phyloP scores from a whole-genome alignment of 1,140 invertebrate species.

The Babylonia areolata region DNA sequence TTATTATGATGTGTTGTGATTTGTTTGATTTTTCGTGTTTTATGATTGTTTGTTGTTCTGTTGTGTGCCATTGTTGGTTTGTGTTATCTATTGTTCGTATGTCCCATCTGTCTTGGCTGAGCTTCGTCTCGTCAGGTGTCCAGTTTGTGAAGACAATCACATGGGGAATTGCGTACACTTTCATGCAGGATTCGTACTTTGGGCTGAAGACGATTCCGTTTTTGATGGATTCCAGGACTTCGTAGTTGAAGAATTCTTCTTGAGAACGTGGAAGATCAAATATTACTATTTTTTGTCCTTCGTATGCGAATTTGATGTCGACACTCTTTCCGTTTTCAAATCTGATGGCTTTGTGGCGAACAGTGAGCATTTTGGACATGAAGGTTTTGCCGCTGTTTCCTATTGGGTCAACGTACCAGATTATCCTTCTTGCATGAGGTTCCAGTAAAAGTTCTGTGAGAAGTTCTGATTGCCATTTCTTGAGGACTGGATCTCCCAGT shows the following conservation, averaged over 20 bases:
- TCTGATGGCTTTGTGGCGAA: neutral
- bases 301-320: constrained; percentile 27
- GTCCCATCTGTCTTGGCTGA: constrained; percentile 1
- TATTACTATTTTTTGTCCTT: constrained; percentile 27
- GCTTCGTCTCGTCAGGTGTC: neutral
- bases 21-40: no score
- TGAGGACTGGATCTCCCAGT: neutral
- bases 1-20: no score
- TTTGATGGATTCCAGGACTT: constrained; percentile 29
- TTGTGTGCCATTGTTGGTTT: no score
- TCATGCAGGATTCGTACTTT: constrained; percentile 31
- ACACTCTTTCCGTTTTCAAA: constrained; percentile 32
- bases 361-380: neutral
- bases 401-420: neutral
- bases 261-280: constrained; percentile 29
- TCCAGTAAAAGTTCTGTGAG: neutral
- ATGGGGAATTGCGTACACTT: neutral
- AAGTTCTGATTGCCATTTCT: neutral
- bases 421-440: neutral
- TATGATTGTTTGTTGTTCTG: no score
- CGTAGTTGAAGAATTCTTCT: constrained; percentile 39
- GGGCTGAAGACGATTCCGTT: constrained; percentile 39
- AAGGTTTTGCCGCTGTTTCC: neutral
- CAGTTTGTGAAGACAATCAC: constrained; percentile 28
- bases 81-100: no score